Evolutionary conservation across 2,797 vertebrate species (phyloP).

Genomic region (Chlorospingus semifuscus): DNA sequence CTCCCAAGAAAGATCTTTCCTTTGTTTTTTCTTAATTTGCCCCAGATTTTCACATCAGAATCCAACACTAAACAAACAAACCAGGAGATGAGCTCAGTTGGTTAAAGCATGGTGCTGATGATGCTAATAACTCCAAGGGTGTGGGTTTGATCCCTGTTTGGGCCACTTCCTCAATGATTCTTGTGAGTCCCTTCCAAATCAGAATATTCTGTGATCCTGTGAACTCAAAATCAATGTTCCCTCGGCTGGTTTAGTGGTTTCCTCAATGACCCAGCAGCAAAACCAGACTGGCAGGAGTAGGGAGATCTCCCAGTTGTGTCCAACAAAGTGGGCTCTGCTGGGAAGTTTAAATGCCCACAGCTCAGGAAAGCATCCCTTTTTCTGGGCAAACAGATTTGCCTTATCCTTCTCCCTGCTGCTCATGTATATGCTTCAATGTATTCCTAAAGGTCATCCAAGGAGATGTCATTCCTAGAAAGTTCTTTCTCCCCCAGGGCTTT

Average conservation of each 20-base stretch:
- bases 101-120: not conserved
- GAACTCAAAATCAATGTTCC: not conserved
- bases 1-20: not conserved
- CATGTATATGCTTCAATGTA: not conserved
- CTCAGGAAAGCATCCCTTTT: not conserved
- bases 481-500: not conserved
- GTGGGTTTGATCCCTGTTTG: not conserved
- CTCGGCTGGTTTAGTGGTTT: not conserved
- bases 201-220: not conserved
- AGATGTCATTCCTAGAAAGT: not conserved
- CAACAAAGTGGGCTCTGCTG: not conserved
- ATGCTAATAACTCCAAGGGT: not conserved
- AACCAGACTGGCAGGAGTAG: not conserved
- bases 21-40: slow-evolving; percentile 35
- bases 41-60: slow-evolving; percentile 10
- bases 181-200: not conserved
- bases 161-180: not conserved
- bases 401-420: not conserved
- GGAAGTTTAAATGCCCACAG: not conserved
- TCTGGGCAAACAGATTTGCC: not conserved
- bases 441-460: not conserved
- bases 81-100: not conserved
- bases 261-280: not conserved
- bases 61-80: slow-evolving; percentile 10
- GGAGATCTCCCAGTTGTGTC: not conserved